Base-by-base conservation (phyloP, 1,140 invertebrate species). In the Procambarus virginalis region DNA sequence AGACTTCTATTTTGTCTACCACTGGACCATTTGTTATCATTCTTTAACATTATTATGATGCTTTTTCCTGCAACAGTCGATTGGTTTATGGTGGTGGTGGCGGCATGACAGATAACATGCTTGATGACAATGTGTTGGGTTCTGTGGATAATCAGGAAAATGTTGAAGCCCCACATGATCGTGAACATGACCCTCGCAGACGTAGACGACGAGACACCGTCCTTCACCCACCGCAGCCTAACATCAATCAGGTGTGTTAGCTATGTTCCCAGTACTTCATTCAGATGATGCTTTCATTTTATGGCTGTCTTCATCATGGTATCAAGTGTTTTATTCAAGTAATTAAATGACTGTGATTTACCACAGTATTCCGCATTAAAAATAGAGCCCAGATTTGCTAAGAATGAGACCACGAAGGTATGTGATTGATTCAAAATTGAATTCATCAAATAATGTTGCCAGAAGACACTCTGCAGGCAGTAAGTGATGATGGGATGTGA, bases 91-190 rank as follows among this genome's bases (percentile, higher is more conserved):
- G 91, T 12, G 92, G 91, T 55, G 92, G 91, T 46, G 92, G 92
- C 93, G 94, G 93, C 51, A 93, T 94, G 91, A 94, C 95, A 91
- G 93, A 96, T 93, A 94, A 95, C 93, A 91, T 95, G 34, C 84
- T 93, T 48, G 94, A 94, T 86, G 94, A 94, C 90, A 94, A 94
- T 78, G 93, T 94, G 51, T 93, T 94, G 91, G 93, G 93, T 6
- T 92, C 94, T 60, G 94, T 95, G 85, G 96, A 96, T 93, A 97
- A 96, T 92, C 96, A 96, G 93, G 96, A 96, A 92, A 97, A 97
- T 92, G 96, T 96, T 89, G 93, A 94, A 86, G 96, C 95, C 3
- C 96, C 96, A 34, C 96, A 96, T 91, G 95, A 96, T 92, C 94
- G 93, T 83, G 93, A 94, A 84, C 92, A 84, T n/a, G 92, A 91